Conservation (phyloP, 2,888 invertebrate species). For the Mythimna loreyi region DNA sequence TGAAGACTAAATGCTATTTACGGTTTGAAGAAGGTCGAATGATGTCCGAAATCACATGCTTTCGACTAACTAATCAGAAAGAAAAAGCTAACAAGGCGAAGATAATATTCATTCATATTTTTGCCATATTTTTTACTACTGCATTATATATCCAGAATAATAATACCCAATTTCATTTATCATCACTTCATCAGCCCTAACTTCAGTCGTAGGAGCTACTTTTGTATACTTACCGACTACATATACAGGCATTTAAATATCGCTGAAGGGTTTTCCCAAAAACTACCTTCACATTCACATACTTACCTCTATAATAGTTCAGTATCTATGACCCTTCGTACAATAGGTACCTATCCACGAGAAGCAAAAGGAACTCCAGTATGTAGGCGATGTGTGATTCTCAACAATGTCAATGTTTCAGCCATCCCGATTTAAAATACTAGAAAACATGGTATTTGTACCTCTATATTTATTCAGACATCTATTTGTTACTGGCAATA, state of each 20-base stretch:
- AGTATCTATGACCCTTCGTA: neutral
- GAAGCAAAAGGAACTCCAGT: neutral
- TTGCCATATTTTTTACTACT: too few relatives aligned
- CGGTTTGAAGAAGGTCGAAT: too few relatives aligned
- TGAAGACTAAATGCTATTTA: too few relatives aligned
- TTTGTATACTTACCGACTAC: neutral
- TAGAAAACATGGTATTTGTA: neutral
- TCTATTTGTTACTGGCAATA: neutral
- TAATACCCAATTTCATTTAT: too few relatives aligned
- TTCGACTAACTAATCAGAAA: too few relatives aligned
- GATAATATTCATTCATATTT: too few relatives aligned
- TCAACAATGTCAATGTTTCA: neutral
- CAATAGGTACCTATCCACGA: neutral
- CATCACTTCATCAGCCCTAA: neutral
- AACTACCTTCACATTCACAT: neutral
- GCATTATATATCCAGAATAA: too few relatives aligned
- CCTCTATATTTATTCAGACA: neutral
- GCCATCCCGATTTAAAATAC: neutral
- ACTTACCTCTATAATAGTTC: neutral
- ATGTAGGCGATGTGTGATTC: neutral
- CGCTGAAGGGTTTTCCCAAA: constrained; percentile 15
- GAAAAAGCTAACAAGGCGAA: too few relatives aligned
- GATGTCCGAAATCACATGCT: too few relatives aligned
- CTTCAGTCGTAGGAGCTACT: neutral
- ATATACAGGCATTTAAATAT: neutral